phyloP scores from a whole-genome alignment of 2,888 invertebrate genomes.

The Limnephilus rhombicus region DNA sequence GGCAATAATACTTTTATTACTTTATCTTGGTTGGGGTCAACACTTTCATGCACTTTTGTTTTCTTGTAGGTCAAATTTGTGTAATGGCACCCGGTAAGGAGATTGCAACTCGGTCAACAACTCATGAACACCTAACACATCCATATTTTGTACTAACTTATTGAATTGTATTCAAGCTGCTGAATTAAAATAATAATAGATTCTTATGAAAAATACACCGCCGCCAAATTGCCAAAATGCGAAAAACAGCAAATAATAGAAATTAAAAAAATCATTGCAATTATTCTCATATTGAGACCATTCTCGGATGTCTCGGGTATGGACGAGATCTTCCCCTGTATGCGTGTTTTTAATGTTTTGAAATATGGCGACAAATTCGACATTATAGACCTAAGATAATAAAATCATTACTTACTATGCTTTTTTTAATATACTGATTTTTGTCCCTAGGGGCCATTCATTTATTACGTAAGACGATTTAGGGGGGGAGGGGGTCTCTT shows the following conservation, averaged over 20 bases:
- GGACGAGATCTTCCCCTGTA: not conserved
- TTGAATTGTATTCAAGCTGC: not conserved
- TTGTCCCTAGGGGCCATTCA: not conserved
- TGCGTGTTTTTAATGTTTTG: not conserved
- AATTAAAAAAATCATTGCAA: not conserved
- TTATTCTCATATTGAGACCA: not conserved
- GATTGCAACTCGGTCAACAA: not conserved
- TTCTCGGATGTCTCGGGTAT: not conserved
- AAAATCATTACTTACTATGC: not conserved
- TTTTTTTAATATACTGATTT: not conserved
- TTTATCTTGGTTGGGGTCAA: conserved; percentile 14
- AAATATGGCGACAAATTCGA: not conserved
- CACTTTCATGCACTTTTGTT: conserved; percentile 42
- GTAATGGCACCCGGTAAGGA: conserved; percentile 56
- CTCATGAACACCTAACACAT: not conserved
- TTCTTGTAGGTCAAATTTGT: conserved; percentile 57
- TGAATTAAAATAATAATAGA: not conserved
- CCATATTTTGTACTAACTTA: not conserved
- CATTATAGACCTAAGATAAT: not conserved
- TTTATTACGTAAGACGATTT: too few relatives aligned
- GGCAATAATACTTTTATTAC: not conserved
- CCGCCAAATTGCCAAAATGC: not conserved
- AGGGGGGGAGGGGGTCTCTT: too few relatives aligned
- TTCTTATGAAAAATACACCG: not conserved
- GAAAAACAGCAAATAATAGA: not conserved